Base-by-base conservation (phyloP, 1,140 invertebrate genomes). In the Diabrotica virgifera region DNA sequence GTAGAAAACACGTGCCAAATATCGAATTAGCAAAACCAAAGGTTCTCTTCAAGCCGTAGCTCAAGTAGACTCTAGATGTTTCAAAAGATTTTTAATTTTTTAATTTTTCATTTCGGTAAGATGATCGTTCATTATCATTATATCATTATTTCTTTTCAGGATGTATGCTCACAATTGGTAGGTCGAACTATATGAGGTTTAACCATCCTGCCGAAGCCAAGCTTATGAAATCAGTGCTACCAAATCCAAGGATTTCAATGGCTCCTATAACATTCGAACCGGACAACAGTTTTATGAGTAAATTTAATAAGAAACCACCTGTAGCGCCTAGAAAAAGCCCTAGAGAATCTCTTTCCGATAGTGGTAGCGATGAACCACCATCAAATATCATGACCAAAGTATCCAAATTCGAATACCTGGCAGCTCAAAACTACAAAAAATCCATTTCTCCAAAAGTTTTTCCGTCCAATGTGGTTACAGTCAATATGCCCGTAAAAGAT, bases 151-250 rank as follows among this genome's bases (percentile, higher is more conserved):
- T 59, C 2, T 0, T 80, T 80, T 66, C 82, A 89, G 90, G 90
- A 74, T 89, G 87, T 74, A 95, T 94, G 90, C 80, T 96, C 57
- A 93, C 91, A 55, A 88, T 96, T 61, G 93, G 93, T 13, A 84
- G 92, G 37, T 94, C 92, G 9, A 93, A 92, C 75, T 93, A 91
- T 76, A 87, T 96, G 75, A 86, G 93, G 8, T 96, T 94, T 81
- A 96, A 96, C 77, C 91, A 95, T 80, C 93, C 93, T 0, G 89
- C 89, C 54, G 92, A 95, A 77, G 93, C 93, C 2, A 87, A 89
- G 72, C 84, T 93, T 63, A 89, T 95, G 81, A 93, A 90, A 80
- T 88, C 89, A 0, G 87, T 88, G n/a, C 77, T 92, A 50, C 89
- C 90, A 0, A 86, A 89, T 50, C 82, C 87, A 3, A 82, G 91